Conservation (phyloP, 2,888 invertebrate species). For the Campoletis raptor region DNA sequence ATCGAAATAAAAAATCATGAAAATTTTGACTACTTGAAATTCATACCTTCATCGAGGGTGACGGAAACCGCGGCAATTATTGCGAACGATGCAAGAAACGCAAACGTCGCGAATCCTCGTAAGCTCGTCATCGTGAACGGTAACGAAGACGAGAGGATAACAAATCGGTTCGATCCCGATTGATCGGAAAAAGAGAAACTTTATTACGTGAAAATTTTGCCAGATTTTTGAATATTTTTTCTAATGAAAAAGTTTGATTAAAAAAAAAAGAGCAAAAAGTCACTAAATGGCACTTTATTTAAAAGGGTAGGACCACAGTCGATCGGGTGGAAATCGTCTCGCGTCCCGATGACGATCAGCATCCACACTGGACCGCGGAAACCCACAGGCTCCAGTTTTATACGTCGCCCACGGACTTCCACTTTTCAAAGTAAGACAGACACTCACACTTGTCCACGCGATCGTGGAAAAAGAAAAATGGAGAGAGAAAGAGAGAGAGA, state of each 20-base stretch:
- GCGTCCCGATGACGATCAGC: constrained; percentile 73
- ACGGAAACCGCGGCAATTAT: constrained; percentile 74
- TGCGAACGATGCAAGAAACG: constrained; percentile 70
- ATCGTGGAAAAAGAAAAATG: constrained; percentile 38
- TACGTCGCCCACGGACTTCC: constrained; percentile 82
- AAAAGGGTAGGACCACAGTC: constrained; percentile 37
- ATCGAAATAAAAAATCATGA: neutral
- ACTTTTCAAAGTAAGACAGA: constrained; percentile 61
- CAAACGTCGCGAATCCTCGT: constrained; percentile 58
- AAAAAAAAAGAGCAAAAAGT: neutral
- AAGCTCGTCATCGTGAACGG: constrained; percentile 59
- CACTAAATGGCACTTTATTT: neutral
- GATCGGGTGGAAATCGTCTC: constrained; percentile 66
- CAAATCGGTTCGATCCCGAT: constrained; percentile 12
- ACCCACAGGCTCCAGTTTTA: constrained; percentile 80
- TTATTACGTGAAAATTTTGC: neutral
- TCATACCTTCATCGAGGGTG: constrained; percentile 78
- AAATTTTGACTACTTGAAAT: neutral
- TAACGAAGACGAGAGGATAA: neutral
- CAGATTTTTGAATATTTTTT: neutral
- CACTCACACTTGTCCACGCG: constrained; percentile 39
- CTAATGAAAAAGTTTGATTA: neutral
- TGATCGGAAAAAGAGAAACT: neutral
- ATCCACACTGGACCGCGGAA: constrained; percentile 80
- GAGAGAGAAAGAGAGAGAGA: constrained; percentile 27